Base-by-base conservation (phyloP, 2,888 invertebrate genomes). In the Cyclophora albipunctata region DNA sequence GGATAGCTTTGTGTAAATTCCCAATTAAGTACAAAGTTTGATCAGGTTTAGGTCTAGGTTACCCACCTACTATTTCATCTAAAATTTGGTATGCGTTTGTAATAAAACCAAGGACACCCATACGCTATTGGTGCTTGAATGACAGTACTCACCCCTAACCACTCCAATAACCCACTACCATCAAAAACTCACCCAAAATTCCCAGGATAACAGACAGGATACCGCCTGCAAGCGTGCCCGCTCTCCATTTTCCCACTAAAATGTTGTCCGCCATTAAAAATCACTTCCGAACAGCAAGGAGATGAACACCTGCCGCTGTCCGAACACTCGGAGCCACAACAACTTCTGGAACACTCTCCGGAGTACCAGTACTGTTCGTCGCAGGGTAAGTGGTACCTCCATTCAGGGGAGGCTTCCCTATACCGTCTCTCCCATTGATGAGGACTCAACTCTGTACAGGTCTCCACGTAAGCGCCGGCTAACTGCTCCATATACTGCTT, bases 181-280 rank as follows among this genome's bases (percentile, higher is more conserved):
- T 2, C 20, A 20, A 20, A 20, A 20, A 83, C 88, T 85, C 47
- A 88, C 88, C 83, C 83, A 57, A 85, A 86, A 53, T 81, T 86
- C 35, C 85, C 87, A 47, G 88, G 86, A 70, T 84, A 84, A 64
- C 88, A 88, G 34, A 83, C 53, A 45, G 81, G 75, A 42, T 69
- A 62, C 33, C 73, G 73, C 7, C 72, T 73, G 60, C 85, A 87
- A 2, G 70, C 71, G 51, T 84, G 84, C 58, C 69, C 58, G 7
- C 66, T 65, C n/a, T 68, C 60, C 4, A 64, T 60, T 61, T 87
- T 86, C 47, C 82, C 84, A 53, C 83, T 81, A 54, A 82, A 81
- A 58, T 89, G 89, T 60, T 85, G 81, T 2, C 89, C 89, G 2
- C 89, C 89, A 57, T 89, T 89, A 71, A 90, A 89, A 61, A 90